A percentile compares a stretch with the other conserved stretches of the same genome.
Conservation (phyloP, 2,888 invertebrate species). For the Metopia argyrocephala region DNA sequence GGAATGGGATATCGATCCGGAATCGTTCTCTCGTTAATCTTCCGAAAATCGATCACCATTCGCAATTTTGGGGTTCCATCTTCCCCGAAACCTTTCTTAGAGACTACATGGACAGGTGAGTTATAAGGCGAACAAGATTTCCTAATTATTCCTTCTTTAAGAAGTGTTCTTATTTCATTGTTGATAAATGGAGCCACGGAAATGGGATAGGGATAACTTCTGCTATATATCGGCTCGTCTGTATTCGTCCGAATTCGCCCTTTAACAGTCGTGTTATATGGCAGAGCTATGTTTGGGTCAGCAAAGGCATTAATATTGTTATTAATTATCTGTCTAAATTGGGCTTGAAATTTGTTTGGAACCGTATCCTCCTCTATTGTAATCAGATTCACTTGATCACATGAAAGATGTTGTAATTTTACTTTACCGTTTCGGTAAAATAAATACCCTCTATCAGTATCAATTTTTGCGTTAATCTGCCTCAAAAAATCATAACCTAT, state of each 20-base stretch:
- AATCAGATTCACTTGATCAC: neutral
- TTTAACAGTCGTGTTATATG: constrained; percentile 7
- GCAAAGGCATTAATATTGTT: constrained; percentile 4
- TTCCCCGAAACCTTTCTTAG: constrained; percentile 26
- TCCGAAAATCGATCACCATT: constrained; percentile 42
- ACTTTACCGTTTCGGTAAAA: constrained; percentile 16
- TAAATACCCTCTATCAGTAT: constrained; percentile 26
- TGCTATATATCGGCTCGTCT: constrained; percentile 19
- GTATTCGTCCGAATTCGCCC: constrained; percentile 11
- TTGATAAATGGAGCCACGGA: constrained; percentile 23
- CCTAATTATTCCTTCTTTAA: constrained; percentile 29
- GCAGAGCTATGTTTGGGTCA: constrained; percentile 18
- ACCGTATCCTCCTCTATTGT: neutral
- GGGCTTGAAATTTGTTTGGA: neutral
- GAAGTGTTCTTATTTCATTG: constrained; percentile 33
- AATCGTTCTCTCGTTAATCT: constrained; percentile 26
- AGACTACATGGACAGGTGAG: constrained; percentile 36
- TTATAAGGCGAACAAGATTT: constrained; percentile 40
- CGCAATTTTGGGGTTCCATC: constrained; percentile 37
- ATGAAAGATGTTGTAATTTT: constrained; percentile 6
- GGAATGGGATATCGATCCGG: constrained; percentile 26
- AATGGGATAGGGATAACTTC: constrained; percentile 22
- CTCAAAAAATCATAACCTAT: neutral
- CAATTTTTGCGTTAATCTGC: constrained; percentile 11
- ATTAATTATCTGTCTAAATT: neutral